phyloP scores from a whole-genome alignment of 2,113 vertebrate species.

The Ammodramus savannarum region DNA sequence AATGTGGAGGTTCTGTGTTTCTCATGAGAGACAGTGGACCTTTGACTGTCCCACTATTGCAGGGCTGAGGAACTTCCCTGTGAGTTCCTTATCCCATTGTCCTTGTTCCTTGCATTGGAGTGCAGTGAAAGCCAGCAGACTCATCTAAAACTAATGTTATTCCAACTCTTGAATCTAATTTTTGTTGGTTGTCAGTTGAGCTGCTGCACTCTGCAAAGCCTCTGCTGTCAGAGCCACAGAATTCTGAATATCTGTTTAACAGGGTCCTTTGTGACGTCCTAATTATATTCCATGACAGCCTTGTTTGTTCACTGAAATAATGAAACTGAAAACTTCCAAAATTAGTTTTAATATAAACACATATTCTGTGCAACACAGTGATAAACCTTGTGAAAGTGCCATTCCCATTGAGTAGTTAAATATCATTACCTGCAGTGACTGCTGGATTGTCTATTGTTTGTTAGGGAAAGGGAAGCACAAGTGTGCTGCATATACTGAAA shows the following conservation, averaged over 20 bases:
- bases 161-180: constrained; percentile 8
- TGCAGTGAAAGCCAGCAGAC: neutral
- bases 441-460: neutral
- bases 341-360: constrained; percentile 31
- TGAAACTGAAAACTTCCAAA: neutral
- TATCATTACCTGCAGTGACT: neutral
- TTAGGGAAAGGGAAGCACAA: neutral
- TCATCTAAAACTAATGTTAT: neutral
- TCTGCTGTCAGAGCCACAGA: neutral
- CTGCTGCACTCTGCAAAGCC: neutral
- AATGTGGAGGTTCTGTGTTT: neutral
- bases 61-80: neutral
- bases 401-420: constrained; percentile 1
- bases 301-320: constrained; percentile 6
- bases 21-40: neutral
- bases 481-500: neutral
- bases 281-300: constrained; percentile 28
- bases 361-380: neutral
- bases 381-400: neutral
- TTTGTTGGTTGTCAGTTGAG: neutral
- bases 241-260: constrained; percentile 16
- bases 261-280: constrained; percentile 2
- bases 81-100: neutral
- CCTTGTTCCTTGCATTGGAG: neutral
- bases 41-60: neutral